Percentiles rank a stretch among this genome's conserved stretches.
Evolutionary conservation across 2,797 vertebrate species (phyloP).

Genomic region (Sebastes umbrosus): DNA sequence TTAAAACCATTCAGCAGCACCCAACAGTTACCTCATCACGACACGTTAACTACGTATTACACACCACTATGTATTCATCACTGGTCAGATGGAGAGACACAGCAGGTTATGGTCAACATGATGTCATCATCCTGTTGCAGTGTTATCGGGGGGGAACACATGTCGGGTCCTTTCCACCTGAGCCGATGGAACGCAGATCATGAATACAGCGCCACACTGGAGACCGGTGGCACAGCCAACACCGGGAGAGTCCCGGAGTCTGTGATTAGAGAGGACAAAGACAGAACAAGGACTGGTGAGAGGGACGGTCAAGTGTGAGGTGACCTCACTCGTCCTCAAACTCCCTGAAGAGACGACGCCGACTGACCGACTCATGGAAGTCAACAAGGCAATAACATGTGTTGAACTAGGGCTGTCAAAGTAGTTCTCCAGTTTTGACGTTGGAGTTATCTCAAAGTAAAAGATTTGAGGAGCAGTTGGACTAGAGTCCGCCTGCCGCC

Average conservation of each 20-base stretch:
- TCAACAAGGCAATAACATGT: slow-evolving; percentile 12
- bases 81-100: not conserved
- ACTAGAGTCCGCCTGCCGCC: no score
- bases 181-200: slow-evolving; percentile 4
- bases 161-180: not conserved
- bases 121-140: slow-evolving; percentile 40
- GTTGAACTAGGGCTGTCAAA: no score
- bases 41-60: slow-evolving; percentile 8
- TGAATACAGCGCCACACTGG: slow-evolving; percentile 69
- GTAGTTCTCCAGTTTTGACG: not conserved
- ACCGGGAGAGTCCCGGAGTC: slow-evolving; percentile 66
- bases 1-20: slow-evolving; percentile 26
- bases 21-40: slow-evolving; percentile 21
- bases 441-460: not conserved
- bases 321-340: slow-evolving; percentile 80
- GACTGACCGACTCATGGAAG: slow-evolving; percentile 28
- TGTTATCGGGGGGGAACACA: slow-evolving; percentile 41
- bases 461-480: not conserved
- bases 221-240: no score
- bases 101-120: not conserved
- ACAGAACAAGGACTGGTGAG: slow-evolving; percentile 43
- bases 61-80: not conserved
- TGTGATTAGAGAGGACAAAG: slow-evolving; percentile 65
- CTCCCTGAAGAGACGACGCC: slow-evolving; percentile 33
- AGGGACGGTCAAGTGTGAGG: slow-evolving; percentile 74